Percentiles rank a stretch among this genome's conserved stretches.
Conservation (phyloP, 2,113 vertebrate genomes). For the Hemicordylus capensis region DNA sequence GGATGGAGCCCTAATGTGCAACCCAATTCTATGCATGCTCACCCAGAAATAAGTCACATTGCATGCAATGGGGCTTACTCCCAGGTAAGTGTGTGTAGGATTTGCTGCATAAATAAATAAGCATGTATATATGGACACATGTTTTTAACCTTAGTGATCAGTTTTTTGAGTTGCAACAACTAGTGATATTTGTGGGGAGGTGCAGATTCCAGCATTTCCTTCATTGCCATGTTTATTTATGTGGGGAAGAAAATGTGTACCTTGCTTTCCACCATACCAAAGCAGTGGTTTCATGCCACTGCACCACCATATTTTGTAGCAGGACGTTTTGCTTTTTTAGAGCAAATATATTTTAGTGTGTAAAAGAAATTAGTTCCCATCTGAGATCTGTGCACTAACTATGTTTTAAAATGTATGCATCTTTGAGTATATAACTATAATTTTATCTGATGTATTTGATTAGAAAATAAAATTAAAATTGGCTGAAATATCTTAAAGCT, state of each 20-base stretch:
- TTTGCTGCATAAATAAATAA: not conserved
- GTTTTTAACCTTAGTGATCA: not conserved
- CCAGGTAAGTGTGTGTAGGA: no score
- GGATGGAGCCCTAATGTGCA: not conserved
- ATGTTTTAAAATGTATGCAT: not conserved
- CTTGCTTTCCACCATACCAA: not conserved
- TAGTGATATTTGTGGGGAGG: not conserved
- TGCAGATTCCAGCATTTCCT: not conserved
- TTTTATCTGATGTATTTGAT: not conserved
- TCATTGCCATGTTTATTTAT: not conserved
- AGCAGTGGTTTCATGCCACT: constrained; percentile 16
- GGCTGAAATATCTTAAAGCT: not conserved
- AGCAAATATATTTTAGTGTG: not conserved
- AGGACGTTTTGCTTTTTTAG: constrained; percentile 25
- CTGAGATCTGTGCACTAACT: not conserved
- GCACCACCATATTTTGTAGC: constrained; percentile 3
- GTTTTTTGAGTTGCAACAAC: not conserved
- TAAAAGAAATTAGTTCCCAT: constrained; percentile 2
- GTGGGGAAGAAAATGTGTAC: not conserved
- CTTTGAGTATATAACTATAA: constrained; percentile 1
- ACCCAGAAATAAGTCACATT: no score
- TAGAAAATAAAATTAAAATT: not conserved
- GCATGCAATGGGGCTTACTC: not conserved
- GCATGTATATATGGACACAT: not conserved
- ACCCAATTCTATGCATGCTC: no score